A percentile compares a stretch with the other conserved stretches of the same genome.
phyloP scores from a whole-genome alignment of 1,140 invertebrate genomes.

The Acarapis woodi region DNA sequence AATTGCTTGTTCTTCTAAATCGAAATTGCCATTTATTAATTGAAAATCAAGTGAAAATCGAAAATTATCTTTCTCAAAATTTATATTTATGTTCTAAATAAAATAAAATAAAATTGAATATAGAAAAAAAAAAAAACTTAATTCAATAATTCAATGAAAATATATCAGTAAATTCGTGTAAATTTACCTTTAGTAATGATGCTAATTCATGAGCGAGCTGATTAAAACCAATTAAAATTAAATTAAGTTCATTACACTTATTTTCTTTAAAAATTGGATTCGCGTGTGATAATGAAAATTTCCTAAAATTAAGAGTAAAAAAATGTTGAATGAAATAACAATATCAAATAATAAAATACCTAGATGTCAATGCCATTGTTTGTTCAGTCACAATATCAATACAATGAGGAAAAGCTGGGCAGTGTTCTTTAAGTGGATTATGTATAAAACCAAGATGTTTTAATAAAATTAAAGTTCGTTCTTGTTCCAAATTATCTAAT shows the following conservation, averaged over 20 bases:
- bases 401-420: constrained; percentile 57
- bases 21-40: constrained; percentile 55
- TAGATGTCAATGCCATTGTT: constrained; percentile 7
- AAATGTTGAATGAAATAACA: too few relatives aligned
- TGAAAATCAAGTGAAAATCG: constrained; percentile 53
- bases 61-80: constrained; percentile 45
- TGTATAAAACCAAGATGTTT: constrained; percentile 87
- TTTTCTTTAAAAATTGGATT: constrained; percentile 31
- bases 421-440: constrained; percentile 72
- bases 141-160: not conserved
- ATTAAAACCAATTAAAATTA: constrained; percentile 34
- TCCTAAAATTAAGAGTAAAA: constrained; percentile 19
- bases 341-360: not conserved
- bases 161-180: not conserved
- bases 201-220: constrained; percentile 45
- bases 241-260: constrained; percentile 29
- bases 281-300: constrained; percentile 32
- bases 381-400: constrained; percentile 46
- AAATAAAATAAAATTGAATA: not conserved
- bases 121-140: constrained; percentile 6
- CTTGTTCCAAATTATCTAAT: constrained; percentile 68
- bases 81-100: constrained; percentile 5
- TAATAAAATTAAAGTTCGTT: constrained; percentile 67
- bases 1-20: too few relatives aligned
- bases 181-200: constrained; percentile 34